Evolutionary conservation across 2,797 vertebrate genomes (phyloP), one percentile per base, ranked within the genome.

Genomic region (Pangasius krempfi): DNA sequence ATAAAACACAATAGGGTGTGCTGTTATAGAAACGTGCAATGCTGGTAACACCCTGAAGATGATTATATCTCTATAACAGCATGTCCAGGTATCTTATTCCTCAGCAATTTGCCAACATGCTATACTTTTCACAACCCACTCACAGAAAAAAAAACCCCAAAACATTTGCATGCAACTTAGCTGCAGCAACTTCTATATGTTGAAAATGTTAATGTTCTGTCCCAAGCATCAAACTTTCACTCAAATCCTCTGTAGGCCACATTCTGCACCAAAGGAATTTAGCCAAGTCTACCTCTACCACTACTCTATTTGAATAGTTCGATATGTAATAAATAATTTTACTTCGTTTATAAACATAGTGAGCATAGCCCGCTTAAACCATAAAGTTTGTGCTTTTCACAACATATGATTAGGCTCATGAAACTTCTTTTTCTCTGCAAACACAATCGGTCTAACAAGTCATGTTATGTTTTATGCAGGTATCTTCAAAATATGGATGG

Each of bases 1-100:
- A 52, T 33, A 84, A 66, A 68, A 68, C 27, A 84, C n/a, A 50
- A 84, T 66, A 1, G 22, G 5, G 12, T 25, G 7, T 54, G 8
- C 30, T 1, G 4, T 80, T 80, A 80, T 56, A 37, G 30, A 80
- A 58, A 9, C 4, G 1, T 80, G 54, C 14, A 25, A 25, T 54
- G 27, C 70, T 44, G 70, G 50, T 40, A 85, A 37, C 47, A 85
- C 47, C 47, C 66, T 70, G 47, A 85, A 85, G 13, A 18, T 84
- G 64, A 72, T 70, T 85, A 70, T 70, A 52, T 84, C 8, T 30
- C 64, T 54, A 70, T 22, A 70, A 52, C 16, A 68, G 60, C 82
- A 50, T 84, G 4, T 9, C 40, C 40, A 64, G 25, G 30, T 47
- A 50, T 84, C 52, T 84, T 33, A 33, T 52, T 52, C 20, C 9